Evolutionary conservation across 1,140 invertebrate species (phyloP).

Genomic region (Batillaria attramentaria): DNA sequence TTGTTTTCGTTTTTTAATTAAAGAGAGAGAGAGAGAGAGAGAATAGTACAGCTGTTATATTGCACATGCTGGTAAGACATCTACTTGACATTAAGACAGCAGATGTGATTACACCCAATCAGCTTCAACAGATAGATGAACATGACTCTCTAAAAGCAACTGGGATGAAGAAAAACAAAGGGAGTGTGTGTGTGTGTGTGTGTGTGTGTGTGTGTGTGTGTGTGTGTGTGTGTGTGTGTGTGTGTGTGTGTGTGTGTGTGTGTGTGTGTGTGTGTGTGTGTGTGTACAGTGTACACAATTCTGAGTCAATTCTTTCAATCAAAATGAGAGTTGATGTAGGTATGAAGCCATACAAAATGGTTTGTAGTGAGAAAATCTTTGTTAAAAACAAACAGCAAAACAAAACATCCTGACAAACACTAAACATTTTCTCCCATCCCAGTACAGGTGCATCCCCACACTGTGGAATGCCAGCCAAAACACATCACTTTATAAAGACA

Average conservation of each 20-base stretch:
- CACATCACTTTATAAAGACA: too few relatives aligned
- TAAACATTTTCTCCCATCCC: too few relatives aligned
- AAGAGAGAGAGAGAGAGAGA: too few relatives aligned
- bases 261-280: background rate
- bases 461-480: too few relatives aligned
- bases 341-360: too few relatives aligned
- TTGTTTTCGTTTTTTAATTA: too few relatives aligned
- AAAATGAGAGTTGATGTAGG: too few relatives aligned
- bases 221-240: background rate
- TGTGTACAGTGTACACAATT: background rate
- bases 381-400: too few relatives aligned
- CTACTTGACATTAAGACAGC: background rate
- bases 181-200: background rate
- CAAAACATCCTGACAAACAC: too few relatives aligned
- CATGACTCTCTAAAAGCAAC: background rate
- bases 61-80: background rate
- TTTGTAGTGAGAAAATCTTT: too few relatives aligned
- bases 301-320: background rate
- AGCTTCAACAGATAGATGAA: background rate
- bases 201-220: background rate
- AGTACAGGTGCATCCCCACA: too few relatives aligned
- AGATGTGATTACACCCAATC: background rate
- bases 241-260: constrained; percentile 7
- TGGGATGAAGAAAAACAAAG: background rate
- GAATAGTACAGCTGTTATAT: too few relatives aligned